Evolutionary conservation across 2,797 vertebrate species (phyloP).

Genomic region (Xiphophorus birchmanni): DNA sequence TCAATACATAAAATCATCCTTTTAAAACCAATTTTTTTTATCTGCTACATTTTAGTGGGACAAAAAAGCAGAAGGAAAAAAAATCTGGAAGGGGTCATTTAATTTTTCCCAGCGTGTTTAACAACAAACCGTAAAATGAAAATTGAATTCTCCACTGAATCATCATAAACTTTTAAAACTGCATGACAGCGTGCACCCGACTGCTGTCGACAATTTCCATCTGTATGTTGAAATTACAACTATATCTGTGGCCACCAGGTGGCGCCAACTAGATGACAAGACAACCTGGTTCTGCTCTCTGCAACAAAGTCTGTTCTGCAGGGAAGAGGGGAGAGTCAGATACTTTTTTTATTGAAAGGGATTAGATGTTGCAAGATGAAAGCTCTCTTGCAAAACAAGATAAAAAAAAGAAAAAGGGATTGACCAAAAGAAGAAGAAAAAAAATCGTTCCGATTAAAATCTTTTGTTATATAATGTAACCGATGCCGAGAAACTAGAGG

Average conservation of each 20-base stretch:
- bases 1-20: not conserved
- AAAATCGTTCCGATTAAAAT: slow-evolving; percentile 9
- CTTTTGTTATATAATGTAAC: not conserved
- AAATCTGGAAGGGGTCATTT: not conserved
- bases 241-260: slow-evolving; percentile 56
- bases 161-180: not conserved
- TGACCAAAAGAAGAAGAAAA: not conserved
- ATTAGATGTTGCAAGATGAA: not conserved
- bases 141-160: not conserved
- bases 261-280: slow-evolving; percentile 43
- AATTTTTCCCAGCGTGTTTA: too few species aligned
- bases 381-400: not conserved
- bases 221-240: not conserved
- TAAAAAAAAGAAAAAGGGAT: not conserved
- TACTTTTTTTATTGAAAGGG: not conserved
- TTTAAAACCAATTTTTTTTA: not conserved
- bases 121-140: not conserved
- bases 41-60: not conserved
- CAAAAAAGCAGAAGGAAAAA: not conserved
- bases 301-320: slow-evolving; percentile 8
- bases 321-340: not conserved
- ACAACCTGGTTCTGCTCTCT: not conserved
- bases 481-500: not conserved
- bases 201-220: not conserved
- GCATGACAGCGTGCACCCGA: not conserved